These are phyloP conservation scores for Axea sp. DNA, from an alignment of 2,888 invertebrate genomes.

Conservation along the genomic window DNA sequence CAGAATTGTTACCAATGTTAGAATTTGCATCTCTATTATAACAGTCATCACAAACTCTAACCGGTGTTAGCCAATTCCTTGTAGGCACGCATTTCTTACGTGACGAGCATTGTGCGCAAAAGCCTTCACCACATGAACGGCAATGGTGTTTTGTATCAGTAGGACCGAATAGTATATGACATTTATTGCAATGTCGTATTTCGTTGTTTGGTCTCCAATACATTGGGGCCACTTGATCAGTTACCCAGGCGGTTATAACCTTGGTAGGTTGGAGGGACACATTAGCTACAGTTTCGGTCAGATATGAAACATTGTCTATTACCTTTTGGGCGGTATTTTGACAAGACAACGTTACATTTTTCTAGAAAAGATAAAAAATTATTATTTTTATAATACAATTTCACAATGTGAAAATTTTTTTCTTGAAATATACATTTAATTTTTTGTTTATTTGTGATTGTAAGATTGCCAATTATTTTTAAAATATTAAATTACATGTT, in stretches of 20 bases:
- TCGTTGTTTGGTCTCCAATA: conserved; percentile 90
- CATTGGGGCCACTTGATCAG: conserved; percentile 88
- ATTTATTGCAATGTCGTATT: conserved; percentile 85
- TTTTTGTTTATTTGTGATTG: too few relatives aligned
- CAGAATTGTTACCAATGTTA: conserved; percentile 70
- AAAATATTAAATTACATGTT: too few relatives aligned
- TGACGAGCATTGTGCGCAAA: conserved; percentile 87
- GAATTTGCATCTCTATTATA: conserved; percentile 77
- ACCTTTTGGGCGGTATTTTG: conserved; percentile 84
- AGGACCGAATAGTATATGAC: conserved; percentile 82
- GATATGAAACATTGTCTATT: conserved; percentile 83
- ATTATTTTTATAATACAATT: too few relatives aligned
- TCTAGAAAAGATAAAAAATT: too few relatives aligned
- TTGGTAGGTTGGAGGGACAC: conserved; percentile 87
- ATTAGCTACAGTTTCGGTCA: conserved; percentile 83
- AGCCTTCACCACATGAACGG: conserved; percentile 89
- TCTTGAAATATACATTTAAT: too few relatives aligned
- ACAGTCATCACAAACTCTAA: conserved; percentile 88
- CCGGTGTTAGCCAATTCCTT: conserved; percentile 85
- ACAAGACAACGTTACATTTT: conserved; percentile 69
- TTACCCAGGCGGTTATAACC: conserved; percentile 85
- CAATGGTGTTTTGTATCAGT: conserved; percentile 86
- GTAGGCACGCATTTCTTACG: conserved; percentile 85
- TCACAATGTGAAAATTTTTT: too few relatives aligned
- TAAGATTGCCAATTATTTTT: too few relatives aligned